Evolutionary conservation across 2,888 invertebrate species (phyloP).

Genomic region (Tetragnatha montana): DNA sequence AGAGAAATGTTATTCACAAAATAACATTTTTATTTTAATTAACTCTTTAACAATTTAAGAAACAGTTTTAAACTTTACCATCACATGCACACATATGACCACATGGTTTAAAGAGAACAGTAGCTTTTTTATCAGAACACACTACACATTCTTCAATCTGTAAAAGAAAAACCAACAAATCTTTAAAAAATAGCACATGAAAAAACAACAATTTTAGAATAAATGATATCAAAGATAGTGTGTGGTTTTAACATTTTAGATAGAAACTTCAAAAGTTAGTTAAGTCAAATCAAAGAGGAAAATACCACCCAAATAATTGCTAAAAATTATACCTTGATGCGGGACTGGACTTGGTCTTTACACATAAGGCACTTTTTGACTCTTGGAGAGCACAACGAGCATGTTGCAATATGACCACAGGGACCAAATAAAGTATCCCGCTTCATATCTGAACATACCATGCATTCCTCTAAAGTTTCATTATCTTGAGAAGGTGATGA

Average conservation of each 20-base stretch:
- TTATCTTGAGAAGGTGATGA: conserved; percentile 75
- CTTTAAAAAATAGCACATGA: background rate
- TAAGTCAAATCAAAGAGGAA: background rate
- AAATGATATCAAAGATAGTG: background rate
- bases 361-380: conserved; percentile 97
- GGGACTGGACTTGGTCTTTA: conserved; percentile 86
- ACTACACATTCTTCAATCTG: conserved; percentile 97
- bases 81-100: conserved; percentile 96
- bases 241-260: background rate
- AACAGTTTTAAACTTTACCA: conserved; percentile 76
- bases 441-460: conserved; percentile 95
- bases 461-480: conserved; percentile 88
- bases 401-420: conserved; percentile 95
- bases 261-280: background rate
- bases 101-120: conserved; percentile 94
- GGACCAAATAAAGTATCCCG: conserved; percentile 93
- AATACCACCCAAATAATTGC: background rate
- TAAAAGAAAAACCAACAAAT: conserved; percentile 16
- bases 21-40: too few relatives aligned
- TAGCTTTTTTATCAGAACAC: conserved; percentile 94
- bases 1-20: background rate
- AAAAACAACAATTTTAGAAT: too few relatives aligned
- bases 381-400: conserved; percentile 88
- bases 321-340: conserved; percentile 82
- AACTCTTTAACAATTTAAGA: background rate